A percentile compares a stretch with the other conserved stretches of the same genome.
These are phyloP conservation scores for Drosophila mimica DNA, from an alignment of 2,888 invertebrate genomes.

Conservation along the genomic window DNA sequence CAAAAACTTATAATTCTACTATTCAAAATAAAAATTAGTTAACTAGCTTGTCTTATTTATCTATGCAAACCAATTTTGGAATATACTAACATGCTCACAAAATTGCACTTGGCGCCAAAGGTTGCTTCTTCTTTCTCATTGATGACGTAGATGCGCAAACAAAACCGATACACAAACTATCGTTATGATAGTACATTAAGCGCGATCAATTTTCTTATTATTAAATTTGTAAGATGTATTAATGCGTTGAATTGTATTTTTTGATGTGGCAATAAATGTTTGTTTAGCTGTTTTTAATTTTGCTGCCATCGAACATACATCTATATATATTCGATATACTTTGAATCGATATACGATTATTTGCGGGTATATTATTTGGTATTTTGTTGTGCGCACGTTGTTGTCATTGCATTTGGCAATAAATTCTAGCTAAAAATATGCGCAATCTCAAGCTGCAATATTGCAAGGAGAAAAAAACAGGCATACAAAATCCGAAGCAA, in stretches of 20 bases:
- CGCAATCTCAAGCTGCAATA: slow-evolving; percentile 82
- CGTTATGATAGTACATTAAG: neutral
- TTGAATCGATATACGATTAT: neutral
- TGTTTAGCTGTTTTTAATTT: neutral
- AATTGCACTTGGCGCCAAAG: slow-evolving; percentile 4
- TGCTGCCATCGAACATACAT: neutral
- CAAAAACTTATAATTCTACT: neutral
- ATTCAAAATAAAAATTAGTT: neutral
- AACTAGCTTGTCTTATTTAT: neutral
- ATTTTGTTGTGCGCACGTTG: slow-evolving; percentile 51
- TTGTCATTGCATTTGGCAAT: slow-evolving; percentile 35
- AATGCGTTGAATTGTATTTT: neutral
- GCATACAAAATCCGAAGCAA: slow-evolving; percentile 59
- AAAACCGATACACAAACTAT: neutral
- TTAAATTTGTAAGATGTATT: neutral
- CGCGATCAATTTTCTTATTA: neutral
- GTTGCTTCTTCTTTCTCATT: slow-evolving; percentile 5
- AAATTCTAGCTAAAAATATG: slow-evolving; percentile 62
- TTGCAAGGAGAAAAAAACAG: slow-evolving; percentile 57
- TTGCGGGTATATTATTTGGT: slow-evolving; percentile 13
- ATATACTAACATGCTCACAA: neutral
- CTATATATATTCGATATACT: slow-evolving; percentile 1
- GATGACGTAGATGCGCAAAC: neutral
- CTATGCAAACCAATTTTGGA: neutral
- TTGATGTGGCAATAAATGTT: neutral